A percentile compares a stretch with the other conserved stretches of the same genome.
phyloP scores from a whole-genome alignment of 2,113 vertebrate species.

The Pedetes capensis region DNA sequence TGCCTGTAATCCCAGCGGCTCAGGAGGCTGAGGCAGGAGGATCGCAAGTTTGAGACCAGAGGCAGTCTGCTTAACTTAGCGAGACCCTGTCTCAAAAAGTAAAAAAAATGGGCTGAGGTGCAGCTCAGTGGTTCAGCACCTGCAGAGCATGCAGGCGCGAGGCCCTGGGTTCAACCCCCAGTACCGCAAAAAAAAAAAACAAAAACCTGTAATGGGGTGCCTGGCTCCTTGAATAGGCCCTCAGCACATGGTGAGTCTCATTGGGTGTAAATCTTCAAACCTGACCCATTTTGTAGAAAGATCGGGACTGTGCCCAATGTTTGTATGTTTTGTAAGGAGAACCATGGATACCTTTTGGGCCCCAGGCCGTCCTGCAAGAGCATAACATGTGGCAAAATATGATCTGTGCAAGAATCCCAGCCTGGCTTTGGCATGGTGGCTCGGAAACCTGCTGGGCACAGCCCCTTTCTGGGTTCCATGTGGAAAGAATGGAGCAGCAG shows the following conservation, averaged over 20 bases:
- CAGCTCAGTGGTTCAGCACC: too few relatives aligned
- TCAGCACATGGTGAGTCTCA: not conserved
- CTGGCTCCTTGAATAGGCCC: not conserved
- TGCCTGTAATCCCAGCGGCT: too few relatives aligned
- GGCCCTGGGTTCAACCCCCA: too few relatives aligned
- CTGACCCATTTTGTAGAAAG: not conserved
- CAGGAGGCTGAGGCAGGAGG: too few relatives aligned
- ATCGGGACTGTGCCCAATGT: not conserved
- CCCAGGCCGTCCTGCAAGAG: not conserved
- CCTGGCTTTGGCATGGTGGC: not conserved
- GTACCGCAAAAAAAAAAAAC: too few relatives aligned
- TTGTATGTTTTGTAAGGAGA: conserved; percentile 4
- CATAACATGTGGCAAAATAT: not conserved
- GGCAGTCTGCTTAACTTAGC: too few relatives aligned
- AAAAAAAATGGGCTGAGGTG: too few relatives aligned
- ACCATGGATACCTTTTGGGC: not conserved
- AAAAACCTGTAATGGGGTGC: not conserved
- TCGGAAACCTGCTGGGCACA: not conserved
- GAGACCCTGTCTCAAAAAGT: too few relatives aligned
- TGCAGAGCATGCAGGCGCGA: too few relatives aligned
- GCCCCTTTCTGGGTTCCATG: not conserved
- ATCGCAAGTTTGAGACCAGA: too few relatives aligned
- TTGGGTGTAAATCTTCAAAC: not conserved
- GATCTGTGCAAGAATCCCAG: not conserved
- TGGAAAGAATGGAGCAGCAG: not conserved